phyloP scores from a whole-genome alignment of 2,888 invertebrate genomes.

The Acrobasis suavella region DNA sequence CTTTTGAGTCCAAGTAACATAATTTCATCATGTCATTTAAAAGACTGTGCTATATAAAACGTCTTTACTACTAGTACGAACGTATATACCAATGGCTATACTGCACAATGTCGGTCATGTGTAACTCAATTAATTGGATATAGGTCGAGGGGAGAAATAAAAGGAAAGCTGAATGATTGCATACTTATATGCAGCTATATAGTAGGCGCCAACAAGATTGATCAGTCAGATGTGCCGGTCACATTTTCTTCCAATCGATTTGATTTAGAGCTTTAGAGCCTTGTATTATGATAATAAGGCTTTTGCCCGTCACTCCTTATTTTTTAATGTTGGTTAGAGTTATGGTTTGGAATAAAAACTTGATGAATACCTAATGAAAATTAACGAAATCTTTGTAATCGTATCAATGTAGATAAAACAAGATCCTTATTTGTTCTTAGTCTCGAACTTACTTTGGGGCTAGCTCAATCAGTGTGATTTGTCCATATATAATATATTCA shows the following conservation, averaged over 20 bases:
- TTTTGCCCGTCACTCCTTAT: background rate
- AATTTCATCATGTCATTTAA: background rate
- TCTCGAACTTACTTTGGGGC: no score
- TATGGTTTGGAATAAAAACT: no score
- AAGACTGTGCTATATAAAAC: background rate
- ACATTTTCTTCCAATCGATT: background rate
- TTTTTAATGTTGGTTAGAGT: background rate
- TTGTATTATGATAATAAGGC: background rate
- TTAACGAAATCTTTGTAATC: no score
- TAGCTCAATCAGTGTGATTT: no score
- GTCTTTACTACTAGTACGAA: no score
- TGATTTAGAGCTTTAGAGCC: background rate
- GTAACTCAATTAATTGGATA: constrained; percentile 43
- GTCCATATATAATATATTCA: no score
- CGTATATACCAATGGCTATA: no score
- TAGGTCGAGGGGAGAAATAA: constrained; percentile 39
- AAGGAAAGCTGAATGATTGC: constrained; percentile 27
- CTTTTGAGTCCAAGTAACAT: background rate
- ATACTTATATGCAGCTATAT: constrained; percentile 7
- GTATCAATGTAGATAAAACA: no score
- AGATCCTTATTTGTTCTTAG: no score
- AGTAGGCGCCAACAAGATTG: constrained; percentile 10
- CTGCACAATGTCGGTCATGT: constrained; percentile 31
- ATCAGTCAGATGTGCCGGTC: constrained; percentile 10
- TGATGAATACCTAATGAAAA: no score